phyloP scores from a whole-genome alignment of 2,888 invertebrate genomes.

The Latrodectus elegans region DNA sequence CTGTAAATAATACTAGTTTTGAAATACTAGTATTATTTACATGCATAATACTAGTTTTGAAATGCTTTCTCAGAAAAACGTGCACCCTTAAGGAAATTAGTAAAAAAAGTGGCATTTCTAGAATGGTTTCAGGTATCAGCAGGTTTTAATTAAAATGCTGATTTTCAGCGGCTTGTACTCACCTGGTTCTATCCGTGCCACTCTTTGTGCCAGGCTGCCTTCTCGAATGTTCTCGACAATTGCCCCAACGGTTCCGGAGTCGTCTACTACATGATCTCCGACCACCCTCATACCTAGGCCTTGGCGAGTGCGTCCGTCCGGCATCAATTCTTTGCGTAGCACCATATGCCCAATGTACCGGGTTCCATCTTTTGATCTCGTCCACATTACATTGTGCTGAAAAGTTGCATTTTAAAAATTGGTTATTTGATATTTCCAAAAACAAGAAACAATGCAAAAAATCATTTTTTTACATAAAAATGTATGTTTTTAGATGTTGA shows the following conservation, averaged over 20 bases:
- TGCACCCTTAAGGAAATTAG: too few relatives aligned
- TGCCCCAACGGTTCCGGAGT: slow-evolving; percentile 86
- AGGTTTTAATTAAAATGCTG: too few relatives aligned
- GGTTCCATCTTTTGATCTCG: slow-evolving; percentile 92
- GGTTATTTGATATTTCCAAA: background rate
- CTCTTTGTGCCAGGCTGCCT: slow-evolving; percentile 96
- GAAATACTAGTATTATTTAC: too few relatives aligned
- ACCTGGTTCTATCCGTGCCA: slow-evolving; percentile 97
- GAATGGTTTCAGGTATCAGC: too few relatives aligned
- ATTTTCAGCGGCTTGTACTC: background rate
- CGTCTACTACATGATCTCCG: slow-evolving; percentile 88
- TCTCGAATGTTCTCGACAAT: slow-evolving; percentile 98
- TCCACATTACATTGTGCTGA: slow-evolving; percentile 93
- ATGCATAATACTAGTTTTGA: too few relatives aligned
- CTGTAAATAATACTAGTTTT: too few relatives aligned
- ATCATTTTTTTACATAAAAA: background rate
- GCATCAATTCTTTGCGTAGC: slow-evolving; percentile 80
- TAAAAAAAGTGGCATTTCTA: too few relatives aligned
- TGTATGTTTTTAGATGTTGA: background rate
- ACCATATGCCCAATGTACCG: slow-evolving; percentile 98
- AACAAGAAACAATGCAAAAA: background rate
- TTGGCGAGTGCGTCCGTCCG: slow-evolving; percentile 79
- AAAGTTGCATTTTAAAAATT: background rate
- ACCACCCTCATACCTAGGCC: slow-evolving; percentile 97
- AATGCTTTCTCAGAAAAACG: too few relatives aligned